Base-by-base conservation (phyloP, 2,113 vertebrate genomes). In the Epinephelus cyanopodus region DNA sequence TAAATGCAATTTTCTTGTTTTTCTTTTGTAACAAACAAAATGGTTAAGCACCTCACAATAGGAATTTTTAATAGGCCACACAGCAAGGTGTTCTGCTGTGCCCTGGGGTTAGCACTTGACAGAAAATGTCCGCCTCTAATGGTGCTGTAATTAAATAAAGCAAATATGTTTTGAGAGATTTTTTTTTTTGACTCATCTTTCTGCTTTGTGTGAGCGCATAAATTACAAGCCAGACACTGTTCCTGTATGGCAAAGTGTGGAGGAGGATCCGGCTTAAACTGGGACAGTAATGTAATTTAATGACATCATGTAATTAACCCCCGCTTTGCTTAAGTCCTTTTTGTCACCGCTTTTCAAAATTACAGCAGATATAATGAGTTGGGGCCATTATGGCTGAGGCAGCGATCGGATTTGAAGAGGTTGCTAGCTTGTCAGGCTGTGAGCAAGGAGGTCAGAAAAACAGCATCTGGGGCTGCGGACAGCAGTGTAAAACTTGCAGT, bases 271-370 rank as follows among this genome's bases (percentile, higher is more conserved):
- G n/a, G 39, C 60, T 58, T 54, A 72, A 81, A 87, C 64, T 23
- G 67, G 62, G 70, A 33, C 25, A 68, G 70, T 84, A 83, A 90
- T 90, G 74, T 66, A 25, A 81, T 89, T 87, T 83, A 89, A 89
- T 72, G 75, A 66, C 85, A 75, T 66, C 18, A 19, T 63, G 77
- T 85, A 83, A 92, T 88, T 89, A 89, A 87, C 80, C 80, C 62
- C 12, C 13, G 52, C 62, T 65, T 83, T 53, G 52, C 85, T 62
- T 19, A 71, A 83, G 62, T 72, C 56, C n/a, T 47, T 74, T 87
- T 84, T 84, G 67, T 82, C 82, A 47, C 62, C 52, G 68, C 29
- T 81, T 91, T 81, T 82, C 6, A 64, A 84, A 91, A 86, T 82
- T 17, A 57, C 19, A 47, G 62, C 42, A 4, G 33, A 64, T 75